These are phyloP conservation scores for Lycodopsis pacificus DNA, from an alignment of 2,797 vertebrate genomes.

Conservation along the genomic window DNA sequence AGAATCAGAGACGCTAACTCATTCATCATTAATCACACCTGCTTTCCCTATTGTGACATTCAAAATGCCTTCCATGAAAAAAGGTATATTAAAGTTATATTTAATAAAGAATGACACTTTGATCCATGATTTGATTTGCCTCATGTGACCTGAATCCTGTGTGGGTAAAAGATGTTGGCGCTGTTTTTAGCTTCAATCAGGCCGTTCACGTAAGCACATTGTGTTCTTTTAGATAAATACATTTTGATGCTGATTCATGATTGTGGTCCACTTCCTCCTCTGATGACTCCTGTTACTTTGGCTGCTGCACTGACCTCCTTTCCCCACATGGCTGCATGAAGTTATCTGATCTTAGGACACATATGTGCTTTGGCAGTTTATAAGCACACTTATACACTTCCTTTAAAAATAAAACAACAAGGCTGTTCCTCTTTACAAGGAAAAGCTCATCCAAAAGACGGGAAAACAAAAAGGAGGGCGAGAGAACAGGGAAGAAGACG, in stretches of 20 bases:
- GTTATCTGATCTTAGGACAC: conserved; percentile 15
- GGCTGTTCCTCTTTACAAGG: background rate
- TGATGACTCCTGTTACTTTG: background rate
- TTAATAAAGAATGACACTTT: background rate
- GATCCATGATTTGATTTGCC: background rate
- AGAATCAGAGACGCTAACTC: background rate
- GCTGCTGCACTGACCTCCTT: conserved; percentile 33
- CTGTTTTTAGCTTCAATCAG: too few relatives aligned
- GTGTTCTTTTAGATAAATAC: background rate
- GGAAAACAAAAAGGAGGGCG: conserved; percentile 19
- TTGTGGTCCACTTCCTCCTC: background rate
- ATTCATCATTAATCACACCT: background rate
- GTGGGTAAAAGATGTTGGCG: background rate
- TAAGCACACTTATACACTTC: conserved; percentile 10
- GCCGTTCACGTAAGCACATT: background rate
- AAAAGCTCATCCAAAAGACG: conserved; percentile 24
- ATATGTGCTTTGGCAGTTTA: conserved; percentile 1
- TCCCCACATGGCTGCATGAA: background rate
- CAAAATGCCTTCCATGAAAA: background rate
- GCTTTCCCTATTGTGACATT: background rate
- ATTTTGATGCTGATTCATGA: background rate
- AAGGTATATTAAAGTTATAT: background rate
- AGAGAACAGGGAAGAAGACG: conserved; percentile 20
- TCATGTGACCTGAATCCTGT: background rate
- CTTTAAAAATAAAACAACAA: background rate